Evolutionary conservation across 2,113 vertebrate genomes (phyloP).

Genomic region (Malurus alboscapulatus): DNA sequence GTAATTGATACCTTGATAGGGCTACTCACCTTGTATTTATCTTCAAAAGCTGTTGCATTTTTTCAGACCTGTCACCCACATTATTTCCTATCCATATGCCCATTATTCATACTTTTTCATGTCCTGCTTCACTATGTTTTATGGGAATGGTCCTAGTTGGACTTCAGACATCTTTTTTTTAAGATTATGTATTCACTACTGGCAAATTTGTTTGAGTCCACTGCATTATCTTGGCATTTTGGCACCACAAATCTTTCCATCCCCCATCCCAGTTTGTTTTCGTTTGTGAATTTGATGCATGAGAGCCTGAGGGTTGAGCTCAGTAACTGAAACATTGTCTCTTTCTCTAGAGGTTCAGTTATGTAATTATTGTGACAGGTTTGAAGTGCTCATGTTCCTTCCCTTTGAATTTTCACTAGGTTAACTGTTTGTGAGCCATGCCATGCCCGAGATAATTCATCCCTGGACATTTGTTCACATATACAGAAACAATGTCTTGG

Average conservation of each 20-base stretch:
- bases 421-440: conserved; percentile 55
- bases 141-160: neutral
- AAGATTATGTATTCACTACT: neutral
- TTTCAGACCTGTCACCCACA: neutral
- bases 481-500: neutral
- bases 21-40: neutral
- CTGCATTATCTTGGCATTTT: conserved; percentile 28
- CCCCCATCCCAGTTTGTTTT: conserved; percentile 34
- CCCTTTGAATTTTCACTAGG: conserved; percentile 30
- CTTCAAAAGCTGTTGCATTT: conserved; percentile 1
- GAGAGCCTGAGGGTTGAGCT: conserved; percentile 56
- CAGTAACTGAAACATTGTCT: conserved; percentile 59
- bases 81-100: neutral
- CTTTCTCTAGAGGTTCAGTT: conserved; percentile 55
- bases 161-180: neutral
- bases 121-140: neutral
- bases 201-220: neutral
- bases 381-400: conserved; percentile 46
- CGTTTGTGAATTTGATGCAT: conserved; percentile 11
- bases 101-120: neutral
- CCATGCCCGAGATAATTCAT: neutral
- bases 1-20: neutral
- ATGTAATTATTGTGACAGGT: conserved; percentile 64
- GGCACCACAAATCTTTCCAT: neutral
- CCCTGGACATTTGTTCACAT: neutral